A percentile compares a stretch with the other conserved stretches of the same genome.
phyloP scores from a whole-genome alignment of 2,113 vertebrate genomes.

The Microtus montanus region DNA sequence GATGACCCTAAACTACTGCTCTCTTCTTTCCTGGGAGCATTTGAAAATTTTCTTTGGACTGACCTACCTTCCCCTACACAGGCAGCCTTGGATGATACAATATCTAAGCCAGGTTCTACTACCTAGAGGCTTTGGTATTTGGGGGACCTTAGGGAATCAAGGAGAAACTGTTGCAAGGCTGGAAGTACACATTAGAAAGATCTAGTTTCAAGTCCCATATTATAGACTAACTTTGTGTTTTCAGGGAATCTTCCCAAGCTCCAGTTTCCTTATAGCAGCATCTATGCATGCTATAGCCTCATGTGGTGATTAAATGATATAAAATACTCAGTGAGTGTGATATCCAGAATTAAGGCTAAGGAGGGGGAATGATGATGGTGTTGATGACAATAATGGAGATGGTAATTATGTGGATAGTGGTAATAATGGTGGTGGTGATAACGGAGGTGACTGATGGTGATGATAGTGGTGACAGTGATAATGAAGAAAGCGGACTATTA shows the following conservation, averaged over 20 bases:
- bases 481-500: accelerated
- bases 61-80: neutral
- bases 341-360: neutral
- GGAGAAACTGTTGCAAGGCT: neutral
- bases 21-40: neutral
- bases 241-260: neutral
- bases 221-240: neutral
- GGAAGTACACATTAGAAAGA: accelerated
- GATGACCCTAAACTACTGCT: no score
- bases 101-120: neutral
- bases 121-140: neutral
- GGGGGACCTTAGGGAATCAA: no score
- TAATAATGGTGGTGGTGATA: neutral
- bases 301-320: neutral
- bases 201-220: neutral
- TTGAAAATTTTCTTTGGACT: neutral
- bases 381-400: neutral
- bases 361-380: neutral
- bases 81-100: neutral
- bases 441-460: neutral
- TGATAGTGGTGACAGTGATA: neutral
- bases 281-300: neutral
- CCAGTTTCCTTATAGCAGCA: accelerated
- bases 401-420: neutral
- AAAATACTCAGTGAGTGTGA: neutral